A percentile compares a stretch with the other conserved stretches of the same genome.
These are phyloP conservation scores for Chrysogorgia sp. DNA, from an alignment of 92 coral and sea anemone genomes.

Conservation along the genomic window DNA sequence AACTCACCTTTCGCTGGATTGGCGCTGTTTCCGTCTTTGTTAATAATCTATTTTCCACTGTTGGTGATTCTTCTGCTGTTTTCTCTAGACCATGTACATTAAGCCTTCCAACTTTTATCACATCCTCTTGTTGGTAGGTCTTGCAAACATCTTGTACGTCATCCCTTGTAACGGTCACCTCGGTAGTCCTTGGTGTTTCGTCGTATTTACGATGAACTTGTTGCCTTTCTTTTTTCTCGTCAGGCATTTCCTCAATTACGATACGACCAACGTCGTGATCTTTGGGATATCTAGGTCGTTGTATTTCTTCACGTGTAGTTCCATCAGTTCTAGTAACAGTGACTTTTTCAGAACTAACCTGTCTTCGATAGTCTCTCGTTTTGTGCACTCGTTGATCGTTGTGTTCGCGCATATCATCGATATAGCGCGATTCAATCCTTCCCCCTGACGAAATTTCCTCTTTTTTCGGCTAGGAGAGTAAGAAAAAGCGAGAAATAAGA, in stretches of 20 bases:
- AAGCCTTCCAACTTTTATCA: slow-evolving; percentile 1
- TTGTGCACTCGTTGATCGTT: slow-evolving; percentile 2
- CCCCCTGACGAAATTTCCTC: background rate
- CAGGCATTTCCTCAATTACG: slow-evolving; percentile 27
- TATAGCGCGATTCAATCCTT: background rate
- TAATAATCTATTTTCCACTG: background rate
- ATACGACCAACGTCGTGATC: slow-evolving; percentile 26
- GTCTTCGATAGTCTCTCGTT: background rate
- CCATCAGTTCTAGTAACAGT: background rate
- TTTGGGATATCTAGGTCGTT: slow-evolving; percentile 17
- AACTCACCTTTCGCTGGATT: too few species aligned
- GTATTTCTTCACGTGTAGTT: background rate
- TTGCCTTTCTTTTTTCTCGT: background rate
- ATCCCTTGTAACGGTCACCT: background rate
- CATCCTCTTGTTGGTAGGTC: slow-evolving; percentile 5
- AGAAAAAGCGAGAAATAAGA: background rate
- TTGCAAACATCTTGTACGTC: background rate
- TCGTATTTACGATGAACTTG: background rate
- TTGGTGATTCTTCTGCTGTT: background rate
- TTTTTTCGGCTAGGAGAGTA: background rate
- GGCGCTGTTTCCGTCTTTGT: background rate
- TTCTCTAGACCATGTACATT: background rate
- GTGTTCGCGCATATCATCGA: slow-evolving; percentile 3
- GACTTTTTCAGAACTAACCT: background rate
- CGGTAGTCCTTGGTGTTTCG: background rate